Evolutionary conservation across 2,113 vertebrate genomes (phyloP).

Genomic region (Typhlomys cinereus): DNA sequence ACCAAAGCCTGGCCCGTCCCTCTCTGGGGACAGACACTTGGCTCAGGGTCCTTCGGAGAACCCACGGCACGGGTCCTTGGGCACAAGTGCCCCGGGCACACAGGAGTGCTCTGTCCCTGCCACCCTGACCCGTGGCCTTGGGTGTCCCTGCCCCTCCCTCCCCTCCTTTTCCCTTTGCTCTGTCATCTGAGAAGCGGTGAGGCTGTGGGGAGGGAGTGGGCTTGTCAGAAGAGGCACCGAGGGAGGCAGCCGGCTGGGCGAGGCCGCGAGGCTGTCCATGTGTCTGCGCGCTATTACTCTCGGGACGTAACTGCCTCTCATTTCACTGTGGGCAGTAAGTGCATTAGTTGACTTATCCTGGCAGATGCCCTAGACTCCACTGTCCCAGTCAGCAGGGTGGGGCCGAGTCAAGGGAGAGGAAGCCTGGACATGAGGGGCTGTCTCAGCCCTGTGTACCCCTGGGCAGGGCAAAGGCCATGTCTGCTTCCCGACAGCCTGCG

Average conservation of each 20-base stretch:
- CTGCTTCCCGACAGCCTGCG: not conserved
- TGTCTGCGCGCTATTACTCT: not conserved
- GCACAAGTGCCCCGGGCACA: not conserved
- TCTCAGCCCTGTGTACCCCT: accelerated
- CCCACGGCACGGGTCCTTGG: not conserved
- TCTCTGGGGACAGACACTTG: not conserved
- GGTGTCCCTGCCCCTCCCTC: not conserved
- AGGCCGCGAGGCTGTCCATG: too few relatives aligned
- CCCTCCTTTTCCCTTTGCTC: not conserved
- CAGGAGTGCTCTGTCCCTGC: not conserved
- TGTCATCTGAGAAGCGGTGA: not conserved
- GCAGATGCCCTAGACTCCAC: not conserved
- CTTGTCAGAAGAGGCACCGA: accelerated
- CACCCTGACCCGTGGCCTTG: not conserved
- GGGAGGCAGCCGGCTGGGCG: not conserved
- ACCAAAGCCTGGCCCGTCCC: not conserved
- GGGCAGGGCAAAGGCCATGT: not conserved
- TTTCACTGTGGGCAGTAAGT: not conserved
- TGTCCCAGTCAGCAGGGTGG: not conserved
- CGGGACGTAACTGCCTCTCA: too few relatives aligned
- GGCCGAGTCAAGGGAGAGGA: not conserved
- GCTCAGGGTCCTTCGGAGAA: not conserved
- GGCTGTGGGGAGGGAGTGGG: not conserved
- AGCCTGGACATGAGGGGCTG: accelerated
- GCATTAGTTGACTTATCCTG: not conserved